Evolutionary conservation across 2,797 vertebrate species (phyloP).

Genomic region (Anabacerthia variegaticeps): DNA sequence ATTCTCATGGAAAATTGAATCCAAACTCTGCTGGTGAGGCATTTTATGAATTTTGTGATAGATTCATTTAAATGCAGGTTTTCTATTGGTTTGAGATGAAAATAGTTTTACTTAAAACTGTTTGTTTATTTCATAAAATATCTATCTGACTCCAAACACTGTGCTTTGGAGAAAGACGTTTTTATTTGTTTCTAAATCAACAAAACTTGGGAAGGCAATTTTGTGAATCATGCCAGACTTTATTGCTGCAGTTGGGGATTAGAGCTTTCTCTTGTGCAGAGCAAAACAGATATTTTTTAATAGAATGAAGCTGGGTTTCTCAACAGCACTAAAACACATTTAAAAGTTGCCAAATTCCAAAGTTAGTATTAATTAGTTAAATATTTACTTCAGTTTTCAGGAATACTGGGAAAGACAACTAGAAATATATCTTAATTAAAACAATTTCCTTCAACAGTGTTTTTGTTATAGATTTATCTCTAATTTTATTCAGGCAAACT

Average conservation of each 20-base stretch:
- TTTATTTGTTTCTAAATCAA: not conserved
- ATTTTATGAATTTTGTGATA: not conserved
- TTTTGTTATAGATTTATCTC: not conserved
- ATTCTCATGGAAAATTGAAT: not conserved
- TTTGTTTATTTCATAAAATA: not conserved
- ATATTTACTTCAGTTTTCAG: not conserved
- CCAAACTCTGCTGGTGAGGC: not conserved
- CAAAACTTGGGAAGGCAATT: not conserved
- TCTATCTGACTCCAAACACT: not conserved
- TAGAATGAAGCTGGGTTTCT: not conserved
- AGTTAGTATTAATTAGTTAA: not conserved
- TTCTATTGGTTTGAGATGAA: not conserved
- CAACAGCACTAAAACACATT: not conserved
- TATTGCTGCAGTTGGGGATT: not conserved
- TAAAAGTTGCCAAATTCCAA: not conserved
- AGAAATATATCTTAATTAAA: not conserved
- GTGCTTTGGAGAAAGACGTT: not conserved
- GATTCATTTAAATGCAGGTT: not conserved
- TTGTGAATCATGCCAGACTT: not conserved
- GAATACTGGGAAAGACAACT: not conserved
- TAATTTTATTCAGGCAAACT: not conserved
- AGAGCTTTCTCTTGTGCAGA: not conserved
- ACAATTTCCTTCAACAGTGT: not conserved
- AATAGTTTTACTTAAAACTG: not conserved
- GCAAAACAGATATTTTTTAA: not conserved